Percentiles rank a stretch among this genome's conserved stretches.
phyloP scores from a whole-genome alignment of 2,797 vertebrate genomes.

The Lophotriccus pileatus region DNA sequence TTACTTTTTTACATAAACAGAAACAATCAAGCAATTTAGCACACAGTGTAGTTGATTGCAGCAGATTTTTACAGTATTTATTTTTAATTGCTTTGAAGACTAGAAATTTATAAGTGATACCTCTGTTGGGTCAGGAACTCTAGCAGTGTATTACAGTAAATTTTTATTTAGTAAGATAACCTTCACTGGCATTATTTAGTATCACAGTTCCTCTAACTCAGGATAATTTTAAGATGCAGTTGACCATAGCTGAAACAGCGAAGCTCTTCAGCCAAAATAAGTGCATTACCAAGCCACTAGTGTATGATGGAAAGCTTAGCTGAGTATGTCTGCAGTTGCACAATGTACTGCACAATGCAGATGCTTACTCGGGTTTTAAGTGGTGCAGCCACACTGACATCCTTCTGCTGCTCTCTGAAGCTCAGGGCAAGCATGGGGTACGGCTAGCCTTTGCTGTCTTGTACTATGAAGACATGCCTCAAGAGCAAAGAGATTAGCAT shows the following conservation, averaged over 20 bases:
- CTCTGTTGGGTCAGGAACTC: background rate
- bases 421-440: background rate
- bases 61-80: background rate
- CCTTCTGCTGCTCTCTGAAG: background rate
- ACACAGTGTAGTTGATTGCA: background rate
- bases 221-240: background rate
- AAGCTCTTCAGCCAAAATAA: background rate
- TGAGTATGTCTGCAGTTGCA: background rate
- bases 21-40: background rate
- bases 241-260: background rate
- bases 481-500: background rate
- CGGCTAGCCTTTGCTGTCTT: background rate
- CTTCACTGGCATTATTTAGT: background rate
- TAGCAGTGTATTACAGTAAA: background rate
- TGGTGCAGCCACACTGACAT: background rate
- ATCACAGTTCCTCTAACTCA: background rate
- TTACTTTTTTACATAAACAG: background rate
- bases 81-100: constrained; percentile 12
- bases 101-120: background rate
- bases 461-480: background rate
- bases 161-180: background rate
- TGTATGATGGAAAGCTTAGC: background rate
- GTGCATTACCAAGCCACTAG: background rate
- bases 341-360: background rate
- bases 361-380: background rate